A percentile compares a stretch with the other conserved stretches of the same genome.
Conservation (phyloP, 2,113 vertebrate species). For the Hydrochoerus hydrochaeris region DNA sequence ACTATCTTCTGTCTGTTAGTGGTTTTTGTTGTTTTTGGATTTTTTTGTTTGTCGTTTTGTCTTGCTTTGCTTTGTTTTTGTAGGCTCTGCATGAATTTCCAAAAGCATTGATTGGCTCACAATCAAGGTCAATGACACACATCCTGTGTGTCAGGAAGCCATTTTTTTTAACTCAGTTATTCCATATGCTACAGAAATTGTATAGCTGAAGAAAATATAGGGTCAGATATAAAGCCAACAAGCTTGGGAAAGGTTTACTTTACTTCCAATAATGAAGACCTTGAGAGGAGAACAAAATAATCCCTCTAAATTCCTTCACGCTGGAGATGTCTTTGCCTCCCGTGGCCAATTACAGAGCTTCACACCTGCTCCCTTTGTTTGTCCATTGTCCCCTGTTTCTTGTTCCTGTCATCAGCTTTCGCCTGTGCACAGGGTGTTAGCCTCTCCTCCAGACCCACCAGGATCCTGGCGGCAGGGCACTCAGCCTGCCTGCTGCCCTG, state of each 20-base stretch:
- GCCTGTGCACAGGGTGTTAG: not conserved
- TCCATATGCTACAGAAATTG: constrained; percentile 31
- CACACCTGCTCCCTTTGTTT: not conserved
- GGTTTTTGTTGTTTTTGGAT: not conserved
- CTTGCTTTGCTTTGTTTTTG: no score
- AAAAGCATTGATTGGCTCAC: not conserved
- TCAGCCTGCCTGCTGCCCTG: not conserved
- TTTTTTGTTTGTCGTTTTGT: no score
- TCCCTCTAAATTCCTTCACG: not conserved
- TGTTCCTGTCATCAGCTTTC: not conserved
- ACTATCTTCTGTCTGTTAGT: not conserved
- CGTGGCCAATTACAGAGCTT: not conserved
- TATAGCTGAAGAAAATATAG: not conserved
- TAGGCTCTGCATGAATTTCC: not conserved
- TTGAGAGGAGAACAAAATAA: not conserved
- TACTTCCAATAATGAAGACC: constrained; percentile 42
- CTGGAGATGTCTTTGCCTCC: not conserved
- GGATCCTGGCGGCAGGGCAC: not conserved
- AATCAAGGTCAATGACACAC: not conserved
- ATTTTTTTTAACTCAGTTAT: not conserved
- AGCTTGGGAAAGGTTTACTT: constrained; percentile 8
- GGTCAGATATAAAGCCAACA: constrained; percentile 45
- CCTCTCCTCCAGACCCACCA: not conserved
- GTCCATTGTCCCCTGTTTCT: not conserved
- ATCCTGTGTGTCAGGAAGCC: not conserved